A percentile compares a stretch with the other conserved stretches of the same genome.
phyloP scores from a whole-genome alignment of 2,888 invertebrate genomes.

The Oeneis ivallda region DNA sequence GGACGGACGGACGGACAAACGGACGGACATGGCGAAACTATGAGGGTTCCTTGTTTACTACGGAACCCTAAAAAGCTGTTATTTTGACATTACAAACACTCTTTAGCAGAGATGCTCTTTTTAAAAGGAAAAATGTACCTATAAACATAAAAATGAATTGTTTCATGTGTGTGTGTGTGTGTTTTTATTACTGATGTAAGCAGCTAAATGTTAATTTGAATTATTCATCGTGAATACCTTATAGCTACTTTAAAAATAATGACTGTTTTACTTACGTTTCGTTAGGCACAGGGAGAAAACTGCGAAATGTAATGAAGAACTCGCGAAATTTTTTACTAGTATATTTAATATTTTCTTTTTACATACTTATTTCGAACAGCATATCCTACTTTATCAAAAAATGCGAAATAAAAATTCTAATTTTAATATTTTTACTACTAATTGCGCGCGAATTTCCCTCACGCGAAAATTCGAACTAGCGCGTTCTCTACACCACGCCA shows the following conservation, averaged over 20 bases:
- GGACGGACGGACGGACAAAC: too few relatives aligned
- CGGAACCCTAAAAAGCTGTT: too few relatives aligned
- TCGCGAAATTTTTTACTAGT: background rate
- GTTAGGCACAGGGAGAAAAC: background rate
- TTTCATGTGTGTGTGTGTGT: too few relatives aligned
- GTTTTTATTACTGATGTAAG: too few relatives aligned
- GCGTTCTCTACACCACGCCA: conserved; percentile 44
- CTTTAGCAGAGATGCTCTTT: too few relatives aligned
- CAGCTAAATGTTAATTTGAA: too few relatives aligned
- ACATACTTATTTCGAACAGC: background rate
- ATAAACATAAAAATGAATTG: too few relatives aligned
- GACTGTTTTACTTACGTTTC: conserved; percentile 15
- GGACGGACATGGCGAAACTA: too few relatives aligned
- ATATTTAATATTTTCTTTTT: background rate
- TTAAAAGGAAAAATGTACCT: too few relatives aligned
- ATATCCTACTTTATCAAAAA: background rate
- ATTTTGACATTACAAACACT: too few relatives aligned
- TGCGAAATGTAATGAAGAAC: background rate
- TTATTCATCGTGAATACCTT: background rate
- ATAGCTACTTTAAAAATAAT: background rate
- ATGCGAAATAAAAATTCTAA: background rate
- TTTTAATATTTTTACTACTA: background rate
- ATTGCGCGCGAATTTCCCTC: conserved; percentile 37
- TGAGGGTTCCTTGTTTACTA: too few relatives aligned
- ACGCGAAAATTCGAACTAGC: conserved; percentile 41